phyloP scores from a whole-genome alignment of 2,888 invertebrate species.

The Nebria salina region DNA sequence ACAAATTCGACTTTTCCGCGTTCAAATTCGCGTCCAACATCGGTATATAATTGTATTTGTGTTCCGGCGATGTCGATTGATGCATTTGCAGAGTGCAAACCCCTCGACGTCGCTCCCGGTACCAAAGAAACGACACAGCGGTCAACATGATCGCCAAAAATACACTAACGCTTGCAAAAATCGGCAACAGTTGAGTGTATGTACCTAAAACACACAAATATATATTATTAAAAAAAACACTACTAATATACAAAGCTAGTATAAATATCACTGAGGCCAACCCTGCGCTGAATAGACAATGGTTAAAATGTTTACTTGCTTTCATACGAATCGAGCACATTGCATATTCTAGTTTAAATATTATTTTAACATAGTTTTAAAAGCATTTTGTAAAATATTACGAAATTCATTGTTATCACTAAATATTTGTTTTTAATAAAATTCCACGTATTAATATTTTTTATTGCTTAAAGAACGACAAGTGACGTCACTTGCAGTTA shows the following conservation, averaged over 20 bases:
- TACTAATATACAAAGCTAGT: background rate
- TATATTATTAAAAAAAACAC: background rate
- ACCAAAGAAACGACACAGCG: background rate
- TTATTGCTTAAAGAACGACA: too few relatives aligned
- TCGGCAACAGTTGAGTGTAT: background rate
- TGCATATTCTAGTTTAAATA: background rate
- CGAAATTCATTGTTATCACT: background rate
- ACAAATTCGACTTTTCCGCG: slow-evolving; percentile 23
- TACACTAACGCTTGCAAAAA: background rate
- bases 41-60: slow-evolving; percentile 22
- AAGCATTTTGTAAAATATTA: background rate
- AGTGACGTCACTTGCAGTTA: too few relatives aligned
- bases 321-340: background rate
- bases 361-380: slow-evolving; percentile 1
- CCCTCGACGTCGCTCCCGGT: slow-evolving; percentile 14
- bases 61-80: background rate
- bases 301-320: background rate
- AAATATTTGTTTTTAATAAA: background rate
- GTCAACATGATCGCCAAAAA: background rate
- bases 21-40: slow-evolving; percentile 34
- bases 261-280: background rate
- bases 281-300: background rate
- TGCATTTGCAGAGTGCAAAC: background rate
- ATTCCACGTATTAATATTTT: background rate
- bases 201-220: background rate